Conservation (phyloP, 2,888 invertebrate species). For the Mycalesis mineus region DNA sequence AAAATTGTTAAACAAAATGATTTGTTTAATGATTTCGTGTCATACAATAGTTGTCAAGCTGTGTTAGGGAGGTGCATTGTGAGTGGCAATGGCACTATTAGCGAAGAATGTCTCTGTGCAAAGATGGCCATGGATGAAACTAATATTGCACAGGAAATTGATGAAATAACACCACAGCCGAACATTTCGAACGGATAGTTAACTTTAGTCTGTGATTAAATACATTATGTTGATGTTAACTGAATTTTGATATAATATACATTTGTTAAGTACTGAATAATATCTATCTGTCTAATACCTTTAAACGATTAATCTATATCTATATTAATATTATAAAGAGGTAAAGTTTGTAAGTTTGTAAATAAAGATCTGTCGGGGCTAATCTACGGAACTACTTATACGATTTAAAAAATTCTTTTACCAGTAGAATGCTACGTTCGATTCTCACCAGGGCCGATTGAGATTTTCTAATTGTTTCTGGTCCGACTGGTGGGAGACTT, state of each 20-base stretch:
- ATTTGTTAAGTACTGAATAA: background rate
- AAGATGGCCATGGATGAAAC: conserved; percentile 57
- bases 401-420: too few relatives aligned
- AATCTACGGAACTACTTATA: too few relatives aligned
- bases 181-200: conserved; percentile 22
- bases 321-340: too few relatives aligned
- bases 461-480: too few relatives aligned
- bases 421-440: too few relatives aligned
- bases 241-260: background rate
- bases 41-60: conserved; percentile 61
- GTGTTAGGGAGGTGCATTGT: conserved; percentile 66
- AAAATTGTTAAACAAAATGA: conserved; percentile 9
- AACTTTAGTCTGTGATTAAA: conserved; percentile 17
- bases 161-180: conserved; percentile 62
- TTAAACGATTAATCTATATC: too few relatives aligned
- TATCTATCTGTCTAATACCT: background rate
- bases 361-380: too few relatives aligned
- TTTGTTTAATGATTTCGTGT: conserved; percentile 34
- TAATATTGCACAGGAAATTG: conserved; percentile 59
- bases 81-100: conserved; percentile 56
- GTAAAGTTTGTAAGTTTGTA: too few relatives aligned
- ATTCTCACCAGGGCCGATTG: too few relatives aligned
- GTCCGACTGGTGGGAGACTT: too few relatives aligned
- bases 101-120: conserved; percentile 64
- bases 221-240: background rate